These are phyloP conservation scores for Acanthochromis polyacanthus DNA, from an alignment of 2,113 vertebrate genomes.

Conservation along the genomic window DNA sequence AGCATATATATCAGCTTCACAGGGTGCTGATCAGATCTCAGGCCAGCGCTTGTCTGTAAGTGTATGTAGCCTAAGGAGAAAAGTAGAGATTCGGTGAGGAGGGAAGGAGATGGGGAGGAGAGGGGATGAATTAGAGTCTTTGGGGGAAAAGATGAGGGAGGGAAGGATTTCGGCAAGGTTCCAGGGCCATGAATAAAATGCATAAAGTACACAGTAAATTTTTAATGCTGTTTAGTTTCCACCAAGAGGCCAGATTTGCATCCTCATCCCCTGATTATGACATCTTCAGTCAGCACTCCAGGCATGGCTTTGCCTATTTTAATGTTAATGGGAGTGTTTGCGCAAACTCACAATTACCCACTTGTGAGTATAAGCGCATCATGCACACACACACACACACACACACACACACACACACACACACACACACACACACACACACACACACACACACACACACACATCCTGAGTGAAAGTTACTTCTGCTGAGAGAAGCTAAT, in stretches of 20 bases:
- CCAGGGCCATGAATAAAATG: slow-evolving; percentile 65
- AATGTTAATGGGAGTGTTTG: slow-evolving; percentile 60
- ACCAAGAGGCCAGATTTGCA: slow-evolving; percentile 71
- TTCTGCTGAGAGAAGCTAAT: slow-evolving; percentile 55
- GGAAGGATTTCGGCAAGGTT: slow-evolving; percentile 51
- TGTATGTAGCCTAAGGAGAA: slow-evolving; percentile 49
- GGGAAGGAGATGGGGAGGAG: slow-evolving; percentile 9
- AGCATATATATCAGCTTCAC: slow-evolving; percentile 60
- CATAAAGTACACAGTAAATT: slow-evolving; percentile 67
- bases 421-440: neutral
- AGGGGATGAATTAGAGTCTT: slow-evolving; percentile 29
- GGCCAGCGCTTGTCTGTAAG: slow-evolving; percentile 31
- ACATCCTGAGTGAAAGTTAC: slow-evolving; percentile 32
- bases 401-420: slow-evolving; percentile 16
- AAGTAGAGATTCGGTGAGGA: slow-evolving; percentile 29
- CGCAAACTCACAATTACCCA: slow-evolving; percentile 40
- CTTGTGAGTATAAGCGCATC: slow-evolving; percentile 10
- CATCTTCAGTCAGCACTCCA: slow-evolving; percentile 66
- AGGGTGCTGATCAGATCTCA: slow-evolving; percentile 54
- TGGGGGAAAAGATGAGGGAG: slow-evolving; percentile 22
- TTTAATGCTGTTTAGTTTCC: slow-evolving; percentile 73
- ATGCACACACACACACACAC: slow-evolving; percentile 2
- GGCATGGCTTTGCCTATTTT: slow-evolving; percentile 65
- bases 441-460: too few relatives aligned
- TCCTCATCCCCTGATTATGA: slow-evolving; percentile 72